Evolutionary conservation across 1,140 invertebrate species (phyloP), one percentile per base, ranked within the genome.

Genomic region (Danaus melanippus): DNA sequence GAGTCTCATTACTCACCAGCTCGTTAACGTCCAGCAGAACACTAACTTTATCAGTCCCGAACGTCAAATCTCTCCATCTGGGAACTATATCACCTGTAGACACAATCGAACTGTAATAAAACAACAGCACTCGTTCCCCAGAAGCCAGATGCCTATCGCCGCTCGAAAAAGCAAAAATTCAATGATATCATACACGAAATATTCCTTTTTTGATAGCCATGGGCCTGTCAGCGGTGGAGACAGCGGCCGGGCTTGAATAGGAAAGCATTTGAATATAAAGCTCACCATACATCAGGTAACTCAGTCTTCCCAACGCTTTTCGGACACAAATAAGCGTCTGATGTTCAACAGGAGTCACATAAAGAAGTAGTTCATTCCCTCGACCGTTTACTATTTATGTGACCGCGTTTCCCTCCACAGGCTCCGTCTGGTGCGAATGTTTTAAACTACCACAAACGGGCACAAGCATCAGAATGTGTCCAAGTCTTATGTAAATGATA

Each of bases 241-340:
- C 76, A 76, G 77, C 67, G 71, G 67, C 64, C 66, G 47, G 61
- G 79, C 79, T 84, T 83, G 75, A 85, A 85, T 85, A 74, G 70
- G 50, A 53, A 56, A 56, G 71, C 71, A 85, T 85, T 85, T 85
- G 82, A 85, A 85, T 85, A 85, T 85, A 85, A 85, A 85, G 79
- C 69, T 80, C 74, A 73, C 76, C 74, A 83, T 83, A 72, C 75
- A 81, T 85, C 82, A 85, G 66, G 71, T 72, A 72, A 81, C 79
- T 85, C 81, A 81, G 78, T 85, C 82, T 83, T 76, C 58, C 79
- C 76, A 79, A 71, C 76, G 78, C 82, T 82, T 83, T 83, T 82
- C 60, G 74, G 78, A 83, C 79, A 79, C 81, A 85, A 83, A 85
- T 85, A 85, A 80, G 79, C 76, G 69, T 80, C 73, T 76, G 74